Percentiles rank a stretch among this genome's conserved stretches.
Evolutionary conservation across 2,113 vertebrate genomes (phyloP).

Genomic region (Tragelaphus scriptus): DNA sequence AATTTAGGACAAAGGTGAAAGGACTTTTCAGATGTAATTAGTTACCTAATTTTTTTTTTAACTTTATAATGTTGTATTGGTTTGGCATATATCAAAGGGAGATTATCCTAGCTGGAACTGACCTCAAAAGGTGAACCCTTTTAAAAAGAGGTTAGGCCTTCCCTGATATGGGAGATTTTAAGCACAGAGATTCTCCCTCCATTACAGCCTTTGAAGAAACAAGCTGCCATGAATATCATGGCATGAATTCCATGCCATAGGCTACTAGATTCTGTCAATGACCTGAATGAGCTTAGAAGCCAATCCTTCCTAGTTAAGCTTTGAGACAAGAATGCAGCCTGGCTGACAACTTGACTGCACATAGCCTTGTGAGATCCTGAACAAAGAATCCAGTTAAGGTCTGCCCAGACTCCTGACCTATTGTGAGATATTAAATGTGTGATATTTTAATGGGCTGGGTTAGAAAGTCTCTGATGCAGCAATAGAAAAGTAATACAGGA

Average conservation of each 20-base stretch:
- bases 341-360: not conserved
- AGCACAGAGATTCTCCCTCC: not conserved
- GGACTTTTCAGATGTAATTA: not conserved
- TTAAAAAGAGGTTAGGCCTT: not conserved
- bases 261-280: not conserved
- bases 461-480: not conserved
- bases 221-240: not conserved
- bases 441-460: not conserved
- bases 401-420: not conserved
- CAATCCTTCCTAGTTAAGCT: not conserved
- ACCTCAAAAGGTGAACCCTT: not conserved
- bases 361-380: not conserved
- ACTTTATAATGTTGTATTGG: no score
- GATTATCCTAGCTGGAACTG: not conserved
- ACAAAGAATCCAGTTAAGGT: not conserved
- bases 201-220: not conserved
- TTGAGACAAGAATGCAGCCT: not conserved
- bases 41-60: not conserved
- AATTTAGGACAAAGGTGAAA: not conserved
- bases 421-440: not conserved
- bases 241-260: not conserved
- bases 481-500: constrained; percentile 15
- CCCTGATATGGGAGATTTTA: not conserved
- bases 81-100: not conserved
- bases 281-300: not conserved